Evolutionary conservation across 2,888 invertebrate species (phyloP), one percentile per base, ranked within the genome.

Genomic region (Bedellia somnulentella): DNA sequence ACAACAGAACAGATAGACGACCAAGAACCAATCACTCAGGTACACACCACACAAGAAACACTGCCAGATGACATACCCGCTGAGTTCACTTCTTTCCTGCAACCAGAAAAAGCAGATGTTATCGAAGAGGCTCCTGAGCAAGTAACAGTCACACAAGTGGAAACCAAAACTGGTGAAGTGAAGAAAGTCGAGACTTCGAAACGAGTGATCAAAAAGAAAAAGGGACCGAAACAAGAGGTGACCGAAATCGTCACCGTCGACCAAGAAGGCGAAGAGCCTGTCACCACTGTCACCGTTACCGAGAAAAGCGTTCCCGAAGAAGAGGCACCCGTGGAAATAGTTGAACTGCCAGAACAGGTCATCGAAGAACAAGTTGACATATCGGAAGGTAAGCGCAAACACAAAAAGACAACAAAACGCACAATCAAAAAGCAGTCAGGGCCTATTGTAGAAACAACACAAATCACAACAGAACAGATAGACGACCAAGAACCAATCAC

Each of bases 401-500:
- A 25, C 6, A 31, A 31, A 21, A 34, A 21, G 16, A 29, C 22
- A 13, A 33, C 38, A 39, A 32, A 40, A 48, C 14, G 43, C 33
- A 33, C 30, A 10, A 38, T 36, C 11, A 29, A 29, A 22, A 28
- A 24, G 28, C 27, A 34, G 15, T 18, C 18, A 16, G 29, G 30
- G n/a, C 16, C 32, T n/a, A 24, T 9, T 6, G 52, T 58, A 4
- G 15, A 29, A 23, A 29, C 23, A n/a, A 71, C 67, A 15, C 61
- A 64, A 48, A 70, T 78, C 39, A 58, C 63, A 39, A 76, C 73
- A 0, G 44, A 67, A 22, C 64, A 73, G 37, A 70, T 71, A 48
- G 70, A 70, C 33, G 33, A 26, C 14, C 23, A 36, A 27, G 48
- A 45, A 34, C 50, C 47, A 24, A 45, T 44, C 1, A 39, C 43